Percentiles rank a stretch among this genome's conserved stretches.
phyloP scores from a whole-genome alignment of 2,113 vertebrate genomes.

The Chlamydotis undulata region DNA sequence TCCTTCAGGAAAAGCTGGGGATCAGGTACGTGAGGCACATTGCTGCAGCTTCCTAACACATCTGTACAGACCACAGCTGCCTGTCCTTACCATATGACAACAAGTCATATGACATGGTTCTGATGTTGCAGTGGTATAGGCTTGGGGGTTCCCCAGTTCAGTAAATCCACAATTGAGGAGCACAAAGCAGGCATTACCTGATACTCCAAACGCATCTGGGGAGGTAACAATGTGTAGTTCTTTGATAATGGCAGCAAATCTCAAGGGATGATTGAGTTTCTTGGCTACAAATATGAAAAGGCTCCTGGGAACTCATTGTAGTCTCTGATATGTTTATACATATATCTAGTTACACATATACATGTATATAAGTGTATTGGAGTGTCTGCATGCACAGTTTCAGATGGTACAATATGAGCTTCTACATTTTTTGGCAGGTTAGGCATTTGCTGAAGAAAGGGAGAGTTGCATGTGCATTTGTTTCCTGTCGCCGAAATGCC shows the following conservation, averaged over 20 bases:
- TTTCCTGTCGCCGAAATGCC: background rate
- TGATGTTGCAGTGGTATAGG: background rate
- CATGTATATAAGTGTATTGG: accelerated
- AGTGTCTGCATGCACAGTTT: background rate
- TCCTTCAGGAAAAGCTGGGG: conserved; percentile 52
- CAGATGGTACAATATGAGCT: accelerated
- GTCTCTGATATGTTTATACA: accelerated
- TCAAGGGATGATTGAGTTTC: background rate
- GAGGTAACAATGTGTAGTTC: background rate
- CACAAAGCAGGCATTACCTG: background rate
- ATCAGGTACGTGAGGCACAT: conserved; percentile 8
- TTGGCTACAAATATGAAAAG: background rate
- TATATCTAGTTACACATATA: accelerated
- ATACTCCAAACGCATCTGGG: background rate
- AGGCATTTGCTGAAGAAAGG: conserved; percentile 64
- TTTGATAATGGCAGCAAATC: background rate
- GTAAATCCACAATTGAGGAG: background rate
- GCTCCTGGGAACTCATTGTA: background rate
- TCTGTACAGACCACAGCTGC: background rate
- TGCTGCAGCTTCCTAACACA: background rate
- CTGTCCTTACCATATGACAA: background rate
- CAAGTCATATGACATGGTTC: background rate
- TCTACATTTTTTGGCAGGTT: conserved; percentile 25
- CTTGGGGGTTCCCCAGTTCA: background rate
- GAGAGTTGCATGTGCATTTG: background rate